Conservation (phyloP, 2,888 invertebrate genomes). For the Sussaba pulchella region DNA sequence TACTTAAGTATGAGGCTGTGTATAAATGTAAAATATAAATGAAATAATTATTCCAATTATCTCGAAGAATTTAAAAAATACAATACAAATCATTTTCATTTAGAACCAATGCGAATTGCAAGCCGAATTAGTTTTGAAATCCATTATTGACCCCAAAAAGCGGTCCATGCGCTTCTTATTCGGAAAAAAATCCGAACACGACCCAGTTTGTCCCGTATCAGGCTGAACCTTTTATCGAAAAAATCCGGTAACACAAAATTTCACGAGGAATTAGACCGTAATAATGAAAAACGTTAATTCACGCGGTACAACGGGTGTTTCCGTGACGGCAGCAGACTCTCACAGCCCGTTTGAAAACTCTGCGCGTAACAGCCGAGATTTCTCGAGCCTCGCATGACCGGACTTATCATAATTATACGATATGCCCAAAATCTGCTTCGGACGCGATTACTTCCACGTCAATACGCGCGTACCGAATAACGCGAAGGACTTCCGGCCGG, state of each 20-base stretch:
- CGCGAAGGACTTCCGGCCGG: constrained; percentile 59
- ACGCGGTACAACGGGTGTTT: constrained; percentile 33
- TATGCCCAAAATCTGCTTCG: constrained; percentile 56
- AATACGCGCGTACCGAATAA: constrained; percentile 21
- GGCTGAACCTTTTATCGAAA: too few species aligned
- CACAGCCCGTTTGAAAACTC: constrained; percentile 5
- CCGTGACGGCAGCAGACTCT: neutral
- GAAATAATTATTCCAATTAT: too few species aligned
- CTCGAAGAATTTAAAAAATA: too few species aligned
- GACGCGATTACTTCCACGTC: constrained; percentile 62
- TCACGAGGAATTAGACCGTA: constrained; percentile 31
- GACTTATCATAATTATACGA: constrained; percentile 59
- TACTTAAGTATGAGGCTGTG: too few species aligned
- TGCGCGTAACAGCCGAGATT: constrained; percentile 27
- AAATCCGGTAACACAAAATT: constrained; percentile 8
- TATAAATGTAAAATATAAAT: too few species aligned
- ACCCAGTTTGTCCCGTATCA: too few species aligned
- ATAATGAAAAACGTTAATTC: constrained; percentile 56
- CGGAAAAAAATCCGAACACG: too few species aligned
- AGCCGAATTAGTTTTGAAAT: too few species aligned
- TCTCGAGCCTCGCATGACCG: constrained; percentile 48
- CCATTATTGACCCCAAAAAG: too few species aligned
- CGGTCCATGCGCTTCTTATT: too few species aligned
- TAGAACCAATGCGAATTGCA: too few species aligned
- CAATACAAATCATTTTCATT: too few species aligned